These are phyloP conservation scores for Rallus limicola DNA, from an alignment of 2,113 vertebrate genomes.

Conservation along the genomic window DNA sequence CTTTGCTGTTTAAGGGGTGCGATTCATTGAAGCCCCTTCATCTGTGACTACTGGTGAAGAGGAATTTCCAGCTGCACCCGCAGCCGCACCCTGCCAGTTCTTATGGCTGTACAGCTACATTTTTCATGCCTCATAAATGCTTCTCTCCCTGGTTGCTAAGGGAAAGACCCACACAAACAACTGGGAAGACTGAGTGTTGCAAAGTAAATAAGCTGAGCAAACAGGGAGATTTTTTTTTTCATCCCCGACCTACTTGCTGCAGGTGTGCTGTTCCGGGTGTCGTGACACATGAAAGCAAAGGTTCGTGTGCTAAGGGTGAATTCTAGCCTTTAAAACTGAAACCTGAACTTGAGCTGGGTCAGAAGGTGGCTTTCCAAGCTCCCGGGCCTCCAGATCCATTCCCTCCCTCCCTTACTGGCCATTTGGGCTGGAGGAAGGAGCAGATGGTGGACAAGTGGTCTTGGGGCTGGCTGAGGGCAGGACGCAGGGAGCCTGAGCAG, in stretches of 20 bases:
- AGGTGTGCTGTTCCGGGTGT: slow-evolving; percentile 31
- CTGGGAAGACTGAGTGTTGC: neutral
- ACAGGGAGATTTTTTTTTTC: neutral
- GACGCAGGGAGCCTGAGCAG: rapidly evolving
- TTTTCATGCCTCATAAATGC: slow-evolving; percentile 46
- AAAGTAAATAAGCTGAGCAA: slow-evolving; percentile 57
- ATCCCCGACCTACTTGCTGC: neutral
- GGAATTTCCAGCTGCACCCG: slow-evolving; percentile 52
- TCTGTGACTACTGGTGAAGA: neutral
- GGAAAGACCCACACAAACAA: slow-evolving; percentile 65
- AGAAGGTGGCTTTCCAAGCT: neutral
- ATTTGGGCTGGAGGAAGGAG: neutral
- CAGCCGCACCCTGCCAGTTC: slow-evolving; percentile 30
- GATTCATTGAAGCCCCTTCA: neutral
- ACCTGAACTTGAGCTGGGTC: neutral
- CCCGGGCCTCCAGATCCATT: neutral
- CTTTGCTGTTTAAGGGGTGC: neutral
- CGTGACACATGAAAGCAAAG: neutral
- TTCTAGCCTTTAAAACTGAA: neutral
- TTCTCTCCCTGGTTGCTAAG: slow-evolving; percentile 46
- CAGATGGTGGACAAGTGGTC: neutral
- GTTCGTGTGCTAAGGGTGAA: neutral
- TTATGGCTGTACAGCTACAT: neutral
- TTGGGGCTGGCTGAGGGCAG: neutral
- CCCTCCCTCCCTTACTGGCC: neutral